These are phyloP conservation scores for Oligia latruncula DNA, from an alignment of 2,888 invertebrate species.

Conservation along the genomic window DNA sequence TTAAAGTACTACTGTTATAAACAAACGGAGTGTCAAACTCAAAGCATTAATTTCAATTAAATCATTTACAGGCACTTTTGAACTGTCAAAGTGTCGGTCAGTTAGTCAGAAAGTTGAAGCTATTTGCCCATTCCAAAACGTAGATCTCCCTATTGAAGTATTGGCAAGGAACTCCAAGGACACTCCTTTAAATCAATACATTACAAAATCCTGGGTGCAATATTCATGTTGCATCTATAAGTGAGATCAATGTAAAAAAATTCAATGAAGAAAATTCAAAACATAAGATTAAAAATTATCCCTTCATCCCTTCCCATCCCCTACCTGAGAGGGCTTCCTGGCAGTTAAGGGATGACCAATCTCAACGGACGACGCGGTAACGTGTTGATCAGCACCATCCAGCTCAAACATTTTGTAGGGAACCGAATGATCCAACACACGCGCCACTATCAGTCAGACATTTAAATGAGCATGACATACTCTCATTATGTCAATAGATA, in stretches of 20 bases:
- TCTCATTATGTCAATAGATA: constrained; percentile 6
- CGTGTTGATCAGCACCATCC: neutral
- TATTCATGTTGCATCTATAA: neutral
- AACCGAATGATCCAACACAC: neutral
- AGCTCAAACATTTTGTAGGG: neutral
- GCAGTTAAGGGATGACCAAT: neutral
- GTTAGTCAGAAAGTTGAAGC: neutral
- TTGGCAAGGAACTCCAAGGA: neutral
- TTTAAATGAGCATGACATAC: neutral
- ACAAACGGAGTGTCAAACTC: neutral
- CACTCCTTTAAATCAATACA: neutral
- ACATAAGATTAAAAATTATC: too few relatives aligned
- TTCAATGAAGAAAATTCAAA: too few relatives aligned
- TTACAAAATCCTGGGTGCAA: too few relatives aligned
- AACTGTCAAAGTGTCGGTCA: neutral
- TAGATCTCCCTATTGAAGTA: neutral
- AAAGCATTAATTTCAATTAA: neutral
- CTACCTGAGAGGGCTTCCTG: too few relatives aligned
- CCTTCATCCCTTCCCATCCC: too few relatives aligned
- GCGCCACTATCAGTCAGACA: neutral
- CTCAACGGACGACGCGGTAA: neutral
- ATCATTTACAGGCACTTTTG: neutral
- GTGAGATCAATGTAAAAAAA: too few relatives aligned
- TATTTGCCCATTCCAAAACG: neutral
- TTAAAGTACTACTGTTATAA: neutral